These are phyloP conservation scores for Sarcophilus harrisii DNA, from an alignment of 2,797 vertebrate species.

Conservation along the genomic window DNA sequence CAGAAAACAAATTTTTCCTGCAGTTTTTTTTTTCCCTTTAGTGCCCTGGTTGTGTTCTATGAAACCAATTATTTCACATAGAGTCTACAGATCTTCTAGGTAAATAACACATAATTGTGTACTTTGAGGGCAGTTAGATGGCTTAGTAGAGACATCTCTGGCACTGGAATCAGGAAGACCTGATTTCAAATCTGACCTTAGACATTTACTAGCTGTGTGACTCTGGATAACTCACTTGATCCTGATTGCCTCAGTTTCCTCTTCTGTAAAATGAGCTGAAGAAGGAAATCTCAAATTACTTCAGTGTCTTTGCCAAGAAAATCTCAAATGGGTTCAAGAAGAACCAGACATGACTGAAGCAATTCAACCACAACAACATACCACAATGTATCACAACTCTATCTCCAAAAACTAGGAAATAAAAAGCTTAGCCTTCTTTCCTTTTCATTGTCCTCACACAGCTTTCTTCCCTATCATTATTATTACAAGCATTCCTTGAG, in stretches of 20 bases:
- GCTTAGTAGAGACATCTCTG: background rate
- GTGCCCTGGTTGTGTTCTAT: background rate
- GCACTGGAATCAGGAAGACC: background rate
- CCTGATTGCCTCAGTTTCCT: background rate
- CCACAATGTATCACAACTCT: background rate
- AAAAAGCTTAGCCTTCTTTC: background rate
- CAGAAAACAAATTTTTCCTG: background rate
- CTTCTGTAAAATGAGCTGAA: background rate
- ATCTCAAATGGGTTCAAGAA: background rate
- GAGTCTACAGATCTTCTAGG: background rate
- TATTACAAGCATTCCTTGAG: background rate
- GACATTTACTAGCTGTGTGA: background rate
- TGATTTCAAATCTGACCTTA: background rate
- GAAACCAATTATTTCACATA: background rate
- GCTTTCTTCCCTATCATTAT: constrained; percentile 24
- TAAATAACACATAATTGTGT: background rate
- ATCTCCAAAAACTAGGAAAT: background rate
- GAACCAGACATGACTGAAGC: background rate
- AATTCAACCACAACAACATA: background rate
- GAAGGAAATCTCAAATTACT: background rate
- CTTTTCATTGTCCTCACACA: background rate
- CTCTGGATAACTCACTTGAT: background rate
- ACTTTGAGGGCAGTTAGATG: background rate
- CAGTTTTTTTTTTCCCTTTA: background rate
- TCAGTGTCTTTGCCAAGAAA: background rate